These are phyloP conservation scores for Orthonyx spaldingii DNA, from an alignment of 2,113 vertebrate species.

Conservation along the genomic window DNA sequence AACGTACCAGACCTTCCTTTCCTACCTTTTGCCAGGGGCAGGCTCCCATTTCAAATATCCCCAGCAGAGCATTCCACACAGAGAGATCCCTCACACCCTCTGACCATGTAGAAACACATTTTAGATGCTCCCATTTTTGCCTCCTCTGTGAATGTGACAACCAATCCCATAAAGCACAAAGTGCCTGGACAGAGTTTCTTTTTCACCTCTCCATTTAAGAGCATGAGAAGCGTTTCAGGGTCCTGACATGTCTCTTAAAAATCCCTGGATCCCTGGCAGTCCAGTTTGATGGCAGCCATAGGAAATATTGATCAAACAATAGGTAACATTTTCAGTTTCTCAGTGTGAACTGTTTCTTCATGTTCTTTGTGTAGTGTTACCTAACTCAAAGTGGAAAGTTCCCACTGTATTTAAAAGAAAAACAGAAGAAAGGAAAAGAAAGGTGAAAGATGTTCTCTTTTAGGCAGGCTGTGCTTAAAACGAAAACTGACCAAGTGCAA, in stretches of 20 bases:
- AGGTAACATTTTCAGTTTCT: not conserved
- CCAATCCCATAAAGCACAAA: not conserved
- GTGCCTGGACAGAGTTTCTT: not conserved
- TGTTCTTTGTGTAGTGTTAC: not conserved
- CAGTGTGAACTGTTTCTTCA: not conserved
- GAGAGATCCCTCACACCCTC: accelerated
- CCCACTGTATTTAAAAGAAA: not conserved
- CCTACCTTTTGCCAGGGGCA: not conserved
- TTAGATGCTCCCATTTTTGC: not conserved
- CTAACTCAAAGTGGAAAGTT: not conserved
- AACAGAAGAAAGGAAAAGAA: not conserved
- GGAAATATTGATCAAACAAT: not conserved
- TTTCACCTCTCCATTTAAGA: not conserved
- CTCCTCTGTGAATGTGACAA: not conserved
- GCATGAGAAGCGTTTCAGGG: not conserved
- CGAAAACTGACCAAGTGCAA: not conserved
- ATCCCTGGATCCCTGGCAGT: not conserved
- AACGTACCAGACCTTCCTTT: accelerated
- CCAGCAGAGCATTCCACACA: not conserved
- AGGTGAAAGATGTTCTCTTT: not conserved
- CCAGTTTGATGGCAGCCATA: not conserved
- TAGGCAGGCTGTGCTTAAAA: not conserved
- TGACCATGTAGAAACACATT: not conserved
- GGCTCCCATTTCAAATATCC: not conserved
- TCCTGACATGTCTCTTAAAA: not conserved